Percentiles rank a stretch among this genome's conserved stretches.
These are phyloP conservation scores for Amphimallon solstitiale DNA, from an alignment of 2,888 invertebrate species.

Conservation along the genomic window DNA sequence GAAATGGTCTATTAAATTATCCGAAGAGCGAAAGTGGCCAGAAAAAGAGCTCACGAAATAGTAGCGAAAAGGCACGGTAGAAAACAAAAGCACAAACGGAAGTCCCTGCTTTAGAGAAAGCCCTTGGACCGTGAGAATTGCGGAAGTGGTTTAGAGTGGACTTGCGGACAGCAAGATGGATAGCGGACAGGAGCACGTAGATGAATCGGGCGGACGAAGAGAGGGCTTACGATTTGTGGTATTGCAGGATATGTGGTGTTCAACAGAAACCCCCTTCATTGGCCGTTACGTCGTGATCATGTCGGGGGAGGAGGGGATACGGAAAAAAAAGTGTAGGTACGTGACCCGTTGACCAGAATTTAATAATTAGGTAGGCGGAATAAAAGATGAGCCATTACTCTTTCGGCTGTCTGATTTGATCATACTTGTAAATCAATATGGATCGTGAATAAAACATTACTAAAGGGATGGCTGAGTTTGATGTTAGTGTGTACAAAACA, in stretches of 20 bases:
- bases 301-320: not conserved
- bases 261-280: constrained; percentile 1
- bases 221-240: not conserved
- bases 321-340: not conserved
- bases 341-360: not conserved
- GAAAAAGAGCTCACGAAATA: too few relatives aligned
- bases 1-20: too few relatives aligned
- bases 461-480: too few relatives aligned
- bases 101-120: constrained; percentile 41
- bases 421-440: not conserved
- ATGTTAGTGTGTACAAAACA: too few relatives aligned
- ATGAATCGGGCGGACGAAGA: not conserved
- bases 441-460: not conserved
- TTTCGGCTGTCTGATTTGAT: not conserved
- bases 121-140: constrained; percentile 44
- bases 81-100: constrained; percentile 36
- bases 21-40: too few relatives aligned
- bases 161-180: constrained; percentile 42
- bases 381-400: constrained; percentile 3
- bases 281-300: not conserved
- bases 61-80: too few relatives aligned
- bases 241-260: constrained; percentile 5
- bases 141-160: constrained; percentile 45
- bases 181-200: constrained; percentile 8
- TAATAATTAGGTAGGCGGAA: constrained; percentile 5